Base-by-base conservation (phyloP, 2,113 vertebrate genomes). In the Campylomormyrus tamandua region DNA sequence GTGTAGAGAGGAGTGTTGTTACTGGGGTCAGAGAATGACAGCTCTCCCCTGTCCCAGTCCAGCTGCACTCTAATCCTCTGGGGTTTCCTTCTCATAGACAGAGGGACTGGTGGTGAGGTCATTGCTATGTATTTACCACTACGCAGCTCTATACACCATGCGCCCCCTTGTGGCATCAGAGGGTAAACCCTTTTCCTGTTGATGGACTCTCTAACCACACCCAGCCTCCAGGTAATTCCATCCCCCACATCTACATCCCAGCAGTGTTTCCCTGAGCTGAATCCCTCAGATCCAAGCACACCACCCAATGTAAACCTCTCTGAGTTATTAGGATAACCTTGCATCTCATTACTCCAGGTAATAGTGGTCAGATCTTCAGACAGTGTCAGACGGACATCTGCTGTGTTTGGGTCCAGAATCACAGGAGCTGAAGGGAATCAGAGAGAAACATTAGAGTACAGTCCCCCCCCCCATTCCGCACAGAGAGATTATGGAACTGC, bases 361-460 rank as follows among this genome's bases (percentile, higher is more conserved):
- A 21, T 0, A 45, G 17, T 9, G 17, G 39, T 83, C 80, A 83
- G 80, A 83, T 83, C 39, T 21, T 83, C 80, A 83, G 80, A 83
- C 80, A 83, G 80, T 83, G 80, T 83, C 39, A 83, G 80, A 39
- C 21, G 80, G 5, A 46, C 35, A 24, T 11, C 42, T 45, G 80
- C 80, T 83, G 80, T 83, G 80, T 83, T 83, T 70, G 62, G 62
- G 62, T 70, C 62, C 35, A 70, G 62, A 70, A 70, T 31, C 62
- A 70, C 62, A 70, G 62, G 80, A 83, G 77, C 77, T 83, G 77
- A 83, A 83, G 0, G 77, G 42, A 83, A 83, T 19, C 35, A 42
- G 8, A 83, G 77, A 83, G 77, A 83, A 4, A 31, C 27, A 80
- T 80, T 58, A 31, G 31, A 31, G 31, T 31, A 31, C 31, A 31